Base-by-base conservation (phyloP, 2,113 vertebrate species). In the Solea senegalensis region DNA sequence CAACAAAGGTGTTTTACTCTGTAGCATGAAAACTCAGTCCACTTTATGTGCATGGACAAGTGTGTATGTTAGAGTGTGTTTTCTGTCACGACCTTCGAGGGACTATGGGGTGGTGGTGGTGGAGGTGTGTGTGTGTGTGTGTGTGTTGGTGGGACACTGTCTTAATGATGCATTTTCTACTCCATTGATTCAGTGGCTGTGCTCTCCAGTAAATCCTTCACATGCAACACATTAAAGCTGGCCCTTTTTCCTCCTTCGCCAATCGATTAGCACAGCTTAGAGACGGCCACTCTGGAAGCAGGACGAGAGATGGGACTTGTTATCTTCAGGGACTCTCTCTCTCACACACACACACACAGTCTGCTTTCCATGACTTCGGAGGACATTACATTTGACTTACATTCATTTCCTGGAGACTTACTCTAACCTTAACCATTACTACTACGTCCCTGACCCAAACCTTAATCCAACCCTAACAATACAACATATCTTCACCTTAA, bases 81-180 rank as follows among this genome's bases (percentile, higher is more conserved):
- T 73, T 72, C 48, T 9, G 39, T 80, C 61, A 39, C 45, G 34
- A 68, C 67, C 60, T 69, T 62, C 21, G 13, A 28, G 72, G 28
- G 61, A 73, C 34, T 5, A 4, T 43, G 74, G 48, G 10, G 51
- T 48, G 46, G 28, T n/a, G 10, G 6, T 26, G 15, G 39, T n/a
- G 41, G n/a, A 21, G 40, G 62, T 74, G 72, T 10, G 46, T 55
- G 21, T 56, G 26, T 57, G 56, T 67, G 69, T 39, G 43, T 21
- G 39, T 41, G 56, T 16, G 39, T n/a, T 52, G 16, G 7, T 40
- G 43, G 67, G 50, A 83, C 88, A 81, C 85, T 81, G 86, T 91
- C 84, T 90, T 93, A 92, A 92, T 92, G 91, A 93, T 92, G 90
- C 91, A 91, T 94, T 92, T 93, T 92, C 93, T 90, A 90, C 92